Conservation (phyloP, 2,888 invertebrate species). For the Tetheella fluctuosa region DNA sequence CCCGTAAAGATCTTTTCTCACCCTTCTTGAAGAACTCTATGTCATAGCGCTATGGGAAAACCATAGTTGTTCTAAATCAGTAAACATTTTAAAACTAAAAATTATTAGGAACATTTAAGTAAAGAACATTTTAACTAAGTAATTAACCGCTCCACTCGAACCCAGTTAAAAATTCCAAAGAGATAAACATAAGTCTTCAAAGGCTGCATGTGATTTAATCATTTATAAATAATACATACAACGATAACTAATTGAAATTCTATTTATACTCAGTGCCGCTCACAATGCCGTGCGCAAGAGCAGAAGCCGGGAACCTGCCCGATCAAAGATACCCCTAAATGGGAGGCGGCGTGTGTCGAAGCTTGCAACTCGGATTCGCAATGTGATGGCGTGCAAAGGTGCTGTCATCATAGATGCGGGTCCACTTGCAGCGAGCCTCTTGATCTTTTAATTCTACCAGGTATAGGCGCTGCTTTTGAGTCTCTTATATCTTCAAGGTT, state of each 20-base stretch:
- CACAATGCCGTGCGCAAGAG: slow-evolving; percentile 80
- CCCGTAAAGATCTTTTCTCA: no score
- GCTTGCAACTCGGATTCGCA: slow-evolving; percentile 87
- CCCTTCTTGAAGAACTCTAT: no score
- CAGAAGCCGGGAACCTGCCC: slow-evolving; percentile 77
- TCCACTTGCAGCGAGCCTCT: slow-evolving; percentile 87
- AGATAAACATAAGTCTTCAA: neutral
- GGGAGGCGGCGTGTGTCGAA: slow-evolving; percentile 85
- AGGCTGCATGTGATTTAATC: neutral
- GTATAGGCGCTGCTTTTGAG: slow-evolving; percentile 67
- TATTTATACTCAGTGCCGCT: slow-evolving; percentile 79
- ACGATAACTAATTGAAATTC: slow-evolving; percentile 11
- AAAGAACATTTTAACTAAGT: no score
- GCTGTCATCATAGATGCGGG: slow-evolving; percentile 88
- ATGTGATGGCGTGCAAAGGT: slow-evolving; percentile 87
- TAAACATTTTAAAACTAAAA: no score
- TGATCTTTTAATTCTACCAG: slow-evolving; percentile 83
- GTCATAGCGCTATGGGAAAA: no score
- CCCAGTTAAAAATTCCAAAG: neutral
- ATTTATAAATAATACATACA: neutral
- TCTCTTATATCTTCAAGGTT: no score
- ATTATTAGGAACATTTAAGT: no score
- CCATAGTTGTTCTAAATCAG: no score
- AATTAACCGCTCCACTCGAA: no score
- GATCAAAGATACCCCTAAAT: slow-evolving; percentile 70